Conservation (phyloP, 1,140 invertebrate species). For the Augochlora pura region DNA sequence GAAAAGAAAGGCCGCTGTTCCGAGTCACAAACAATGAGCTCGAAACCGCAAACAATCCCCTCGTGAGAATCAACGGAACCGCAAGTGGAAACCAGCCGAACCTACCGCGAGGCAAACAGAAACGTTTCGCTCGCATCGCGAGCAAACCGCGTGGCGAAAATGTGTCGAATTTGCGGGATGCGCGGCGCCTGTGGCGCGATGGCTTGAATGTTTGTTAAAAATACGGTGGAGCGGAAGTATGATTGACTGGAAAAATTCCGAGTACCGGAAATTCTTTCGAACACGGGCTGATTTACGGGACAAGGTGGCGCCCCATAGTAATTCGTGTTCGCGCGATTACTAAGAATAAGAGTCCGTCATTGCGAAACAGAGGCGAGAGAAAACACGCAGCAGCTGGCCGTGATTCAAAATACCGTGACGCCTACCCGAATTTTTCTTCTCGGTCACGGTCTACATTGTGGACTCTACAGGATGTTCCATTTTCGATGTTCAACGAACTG, state of each 20-base stretch:
- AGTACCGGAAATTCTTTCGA: background rate
- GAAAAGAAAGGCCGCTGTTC: background rate
- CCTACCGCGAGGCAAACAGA: background rate
- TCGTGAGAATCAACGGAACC: background rate
- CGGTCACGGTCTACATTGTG: background rate
- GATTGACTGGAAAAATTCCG: background rate
- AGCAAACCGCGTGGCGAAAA: too few relatives aligned
- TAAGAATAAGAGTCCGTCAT: background rate
- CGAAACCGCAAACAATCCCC: background rate
- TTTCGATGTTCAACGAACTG: background rate
- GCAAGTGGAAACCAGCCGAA: background rate
- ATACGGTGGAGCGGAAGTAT: background rate
- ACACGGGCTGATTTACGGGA: background rate
- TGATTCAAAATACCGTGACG: conserved; percentile 30
- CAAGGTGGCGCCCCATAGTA: background rate
- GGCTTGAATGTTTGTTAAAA: too few relatives aligned
- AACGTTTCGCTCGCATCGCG: background rate
- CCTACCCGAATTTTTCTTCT: conserved; percentile 17
- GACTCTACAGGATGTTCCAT: background rate
- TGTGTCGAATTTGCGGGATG: background rate
- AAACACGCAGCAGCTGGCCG: conserved; percentile 1
- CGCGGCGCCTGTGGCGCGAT: background rate
- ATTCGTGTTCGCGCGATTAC: background rate
- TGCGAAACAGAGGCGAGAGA: background rate
- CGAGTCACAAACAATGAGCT: background rate